These are phyloP conservation scores for Leptogaster cylindrica DNA, from an alignment of 2,888 invertebrate genomes.

Conservation along the genomic window DNA sequence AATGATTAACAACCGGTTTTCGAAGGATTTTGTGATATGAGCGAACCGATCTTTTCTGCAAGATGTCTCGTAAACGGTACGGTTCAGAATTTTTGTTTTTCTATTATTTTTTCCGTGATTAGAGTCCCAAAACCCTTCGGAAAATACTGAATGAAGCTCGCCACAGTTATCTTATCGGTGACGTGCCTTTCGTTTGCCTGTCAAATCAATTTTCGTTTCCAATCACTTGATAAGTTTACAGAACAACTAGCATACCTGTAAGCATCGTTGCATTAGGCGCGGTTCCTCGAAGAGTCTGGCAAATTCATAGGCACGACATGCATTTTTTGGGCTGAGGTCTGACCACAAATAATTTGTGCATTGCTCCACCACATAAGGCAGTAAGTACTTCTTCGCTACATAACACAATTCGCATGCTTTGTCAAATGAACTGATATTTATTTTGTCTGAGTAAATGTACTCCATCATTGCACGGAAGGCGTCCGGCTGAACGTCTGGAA, in stretches of 20 bases:
- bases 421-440: conserved; percentile 81
- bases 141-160: background rate
- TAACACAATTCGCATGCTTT: conserved; percentile 87
- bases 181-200: too few relatives aligned
- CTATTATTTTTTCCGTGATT: too few relatives aligned
- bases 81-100: too few relatives aligned
- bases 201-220: too few relatives aligned
- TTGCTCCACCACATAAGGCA: conserved; percentile 81
- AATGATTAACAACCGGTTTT: too few relatives aligned
- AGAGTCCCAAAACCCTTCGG: too few relatives aligned
- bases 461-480: conserved; percentile 82
- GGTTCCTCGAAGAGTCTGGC: conserved; percentile 85
- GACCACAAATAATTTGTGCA: conserved; percentile 87
- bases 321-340: conserved; percentile 71
- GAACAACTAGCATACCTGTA: conserved; percentile 65
- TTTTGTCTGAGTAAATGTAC: conserved; percentile 84
- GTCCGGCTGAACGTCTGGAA: conserved; percentile 84
- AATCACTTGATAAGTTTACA: too few relatives aligned
- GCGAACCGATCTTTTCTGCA: too few relatives aligned
- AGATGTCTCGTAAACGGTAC: too few relatives aligned
- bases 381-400: conserved; percentile 87
- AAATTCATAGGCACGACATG: conserved; percentile 85
- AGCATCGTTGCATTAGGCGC: conserved; percentile 79
- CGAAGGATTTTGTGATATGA: too few relatives aligned
- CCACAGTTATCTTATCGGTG: too few relatives aligned